Evolutionary conservation across 2,113 vertebrate genomes (phyloP), one percentile per base, ranked within the genome.

Genomic region (Saccopteryx bilineata): DNA sequence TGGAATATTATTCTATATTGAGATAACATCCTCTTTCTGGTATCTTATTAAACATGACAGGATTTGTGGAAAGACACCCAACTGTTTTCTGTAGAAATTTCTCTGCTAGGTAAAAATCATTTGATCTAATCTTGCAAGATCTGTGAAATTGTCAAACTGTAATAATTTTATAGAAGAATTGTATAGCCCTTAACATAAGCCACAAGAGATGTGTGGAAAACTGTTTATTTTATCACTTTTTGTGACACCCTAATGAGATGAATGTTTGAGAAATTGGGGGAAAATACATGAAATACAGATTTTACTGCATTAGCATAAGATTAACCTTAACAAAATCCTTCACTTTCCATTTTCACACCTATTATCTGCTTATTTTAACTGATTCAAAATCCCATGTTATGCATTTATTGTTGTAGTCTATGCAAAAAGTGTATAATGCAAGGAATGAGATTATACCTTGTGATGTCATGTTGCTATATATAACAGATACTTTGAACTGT

Each of bases 221-320:
- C 86, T 94, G 90, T 97, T 97, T 97, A 97, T 96, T 96, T 94
- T 95, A 58, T 87, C 79, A 78, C 33, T 93, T 97, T 96, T 84
- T 96, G 63, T 98, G 93, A 97, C 90, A 97, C 13, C 9, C 4
- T 87, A 95, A 80, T 96, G 85, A 94, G 97, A 93, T 81, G 5
- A 97, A 97, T 98, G 96, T 98, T 96, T 86, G 96, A 90, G 95
- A 98, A 97, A 96, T 2, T 97, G 54, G 66, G 17, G 21, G 39
- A 90, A 78, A 87, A 39, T 75, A 74, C 46, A 95, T 3, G 9
- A 93, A 95, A 96, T 46, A 46, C 7, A 96, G 94, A 31, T 89
- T 98, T 97, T 89, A 50, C 33, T 96, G 48, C 79, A 92, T 71
- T 87, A 96, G 50, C 94, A 65, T 93, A 97, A 96, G 95, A 94